Evolutionary conservation across 2,113 vertebrate species (phyloP).

Genomic region (Ibidorhyncha struthersii): DNA sequence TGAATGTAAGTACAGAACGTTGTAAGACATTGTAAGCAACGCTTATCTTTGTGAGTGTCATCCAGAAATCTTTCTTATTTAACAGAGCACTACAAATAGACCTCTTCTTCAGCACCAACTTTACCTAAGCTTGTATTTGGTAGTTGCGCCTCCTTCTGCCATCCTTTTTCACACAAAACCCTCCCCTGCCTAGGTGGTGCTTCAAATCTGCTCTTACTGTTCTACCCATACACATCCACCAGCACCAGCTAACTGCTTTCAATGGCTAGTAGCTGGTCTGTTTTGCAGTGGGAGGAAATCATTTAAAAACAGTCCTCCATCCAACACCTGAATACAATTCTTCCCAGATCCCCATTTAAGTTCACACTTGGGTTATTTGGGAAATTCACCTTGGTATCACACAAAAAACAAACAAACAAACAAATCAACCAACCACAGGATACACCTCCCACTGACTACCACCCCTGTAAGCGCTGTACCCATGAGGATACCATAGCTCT

Average conservation of each 20-base stretch:
- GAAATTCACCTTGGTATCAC: neutral
- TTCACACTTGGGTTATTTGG: neutral
- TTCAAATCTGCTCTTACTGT: neutral
- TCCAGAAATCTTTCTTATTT: neutral
- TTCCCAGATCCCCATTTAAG: neutral
- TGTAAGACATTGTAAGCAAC: neutral
- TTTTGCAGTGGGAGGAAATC: neutral
- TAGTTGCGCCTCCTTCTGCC: neutral
- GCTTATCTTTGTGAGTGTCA: neutral
- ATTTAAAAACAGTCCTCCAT: neutral
- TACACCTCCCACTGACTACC: neutral
- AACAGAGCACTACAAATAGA: neutral
- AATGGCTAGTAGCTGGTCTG: neutral
- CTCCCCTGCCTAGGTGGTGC: neutral
- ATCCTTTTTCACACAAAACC: neutral
- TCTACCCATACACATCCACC: neutral
- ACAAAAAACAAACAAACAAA: neutral
- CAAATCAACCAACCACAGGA: neutral
- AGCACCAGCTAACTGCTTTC: neutral
- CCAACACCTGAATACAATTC: neutral
- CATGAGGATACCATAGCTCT: rapidly evolving
- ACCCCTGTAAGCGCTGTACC: neutral
- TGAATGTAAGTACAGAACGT: neutral
- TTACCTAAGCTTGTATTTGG: neutral
- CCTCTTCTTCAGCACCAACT: neutral